Evolutionary conservation across 2,888 invertebrate genomes (phyloP).

Genomic region (Dynastes tityus): DNA sequence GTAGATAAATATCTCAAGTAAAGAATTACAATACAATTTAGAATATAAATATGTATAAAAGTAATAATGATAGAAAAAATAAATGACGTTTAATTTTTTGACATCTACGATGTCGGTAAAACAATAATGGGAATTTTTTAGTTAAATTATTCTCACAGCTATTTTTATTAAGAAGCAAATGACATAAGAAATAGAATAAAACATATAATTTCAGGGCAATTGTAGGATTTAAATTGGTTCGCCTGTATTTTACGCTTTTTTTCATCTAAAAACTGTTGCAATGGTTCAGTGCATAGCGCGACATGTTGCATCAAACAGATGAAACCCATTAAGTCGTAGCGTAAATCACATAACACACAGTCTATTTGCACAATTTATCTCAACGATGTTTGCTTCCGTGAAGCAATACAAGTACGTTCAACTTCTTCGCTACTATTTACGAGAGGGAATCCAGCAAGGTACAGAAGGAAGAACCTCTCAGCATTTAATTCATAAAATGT

Average conservation of each 20-base stretch:
- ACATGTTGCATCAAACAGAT: constrained; percentile 42
- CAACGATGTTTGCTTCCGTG: constrained; percentile 38
- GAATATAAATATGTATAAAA: no score
- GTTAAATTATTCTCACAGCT: neutral
- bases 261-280: constrained; percentile 2
- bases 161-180: constrained; percentile 25
- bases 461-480: constrained; percentile 17
- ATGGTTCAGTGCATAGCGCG: constrained; percentile 37
- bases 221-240: constrained; percentile 40
- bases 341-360: constrained; percentile 46
- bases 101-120: neutral
- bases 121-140: neutral
- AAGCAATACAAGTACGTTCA: constrained; percentile 49
- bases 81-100: neutral
- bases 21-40: no score
- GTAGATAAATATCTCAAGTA: no score
- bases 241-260: constrained; percentile 32
- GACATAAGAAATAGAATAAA: neutral
- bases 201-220: neutral
- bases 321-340: constrained; percentile 44
- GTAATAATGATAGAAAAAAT: no score
- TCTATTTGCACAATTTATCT: constrained; percentile 50
- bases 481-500: constrained; percentile 36
- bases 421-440: constrained; percentile 49
- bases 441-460: constrained; percentile 27